phyloP scores from a whole-genome alignment of 2,113 vertebrate species.

The Chascanopsetta lugubris region DNA sequence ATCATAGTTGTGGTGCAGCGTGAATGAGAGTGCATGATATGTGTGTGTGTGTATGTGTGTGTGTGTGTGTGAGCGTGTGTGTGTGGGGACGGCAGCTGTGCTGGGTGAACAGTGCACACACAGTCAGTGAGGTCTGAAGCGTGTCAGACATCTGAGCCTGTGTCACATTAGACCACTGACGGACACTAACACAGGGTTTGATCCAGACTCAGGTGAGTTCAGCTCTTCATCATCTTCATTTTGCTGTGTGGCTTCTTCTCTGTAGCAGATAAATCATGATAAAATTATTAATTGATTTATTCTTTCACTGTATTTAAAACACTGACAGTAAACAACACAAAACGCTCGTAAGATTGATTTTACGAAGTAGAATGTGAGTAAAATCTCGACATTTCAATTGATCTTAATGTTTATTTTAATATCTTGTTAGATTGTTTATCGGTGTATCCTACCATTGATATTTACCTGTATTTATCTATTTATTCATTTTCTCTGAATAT shows the following conservation, averaged over 20 bases:
- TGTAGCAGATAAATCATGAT: too few species aligned
- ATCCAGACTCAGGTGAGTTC: slow-evolving; percentile 18
- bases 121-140: neutral
- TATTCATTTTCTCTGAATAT: neutral
- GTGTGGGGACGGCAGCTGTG: slow-evolving; percentile 19
- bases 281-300: neutral
- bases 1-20: neutral
- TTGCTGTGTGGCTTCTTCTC: neutral
- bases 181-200: neutral
- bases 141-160: slow-evolving; percentile 24
- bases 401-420: neutral
- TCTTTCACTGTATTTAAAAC: neutral
- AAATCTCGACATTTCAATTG: neutral
- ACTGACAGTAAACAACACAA: neutral
- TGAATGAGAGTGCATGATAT: neutral
- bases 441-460: neutral
- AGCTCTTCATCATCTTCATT: accelerated
- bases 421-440: neutral
- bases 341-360: too few species aligned
- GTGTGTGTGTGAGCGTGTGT: neutral
- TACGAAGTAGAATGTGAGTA: too few species aligned
- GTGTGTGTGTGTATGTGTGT: neutral
- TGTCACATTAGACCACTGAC: neutral
- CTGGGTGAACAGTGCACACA: neutral
- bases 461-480: neutral